phyloP scores from a whole-genome alignment of 2,888 invertebrate species.

The Agrotis puta region DNA sequence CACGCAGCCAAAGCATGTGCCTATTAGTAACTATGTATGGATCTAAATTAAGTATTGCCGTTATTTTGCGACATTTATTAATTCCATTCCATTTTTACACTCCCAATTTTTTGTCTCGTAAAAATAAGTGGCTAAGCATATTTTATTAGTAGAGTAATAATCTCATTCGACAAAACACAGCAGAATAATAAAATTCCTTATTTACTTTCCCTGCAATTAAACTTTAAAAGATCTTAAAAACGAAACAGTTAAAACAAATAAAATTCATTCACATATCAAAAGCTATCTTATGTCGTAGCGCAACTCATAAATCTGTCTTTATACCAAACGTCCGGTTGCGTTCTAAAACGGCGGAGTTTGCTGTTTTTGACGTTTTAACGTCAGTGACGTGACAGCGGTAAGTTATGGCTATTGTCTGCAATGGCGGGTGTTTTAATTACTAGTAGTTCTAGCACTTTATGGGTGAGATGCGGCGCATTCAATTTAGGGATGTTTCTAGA shows the following conservation, averaged over 20 bases:
- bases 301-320: conserved; percentile 61
- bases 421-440: conserved; percentile 63
- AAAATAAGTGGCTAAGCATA: not conserved
- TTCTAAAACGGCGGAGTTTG: conserved; percentile 49
- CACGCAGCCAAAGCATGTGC: too few relatives aligned
- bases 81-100: not conserved
- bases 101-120: not conserved
- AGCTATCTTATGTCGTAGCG: conserved; percentile 58
- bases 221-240: conserved; percentile 21
- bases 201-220: conserved; percentile 36
- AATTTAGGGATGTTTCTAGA: conserved; percentile 40
- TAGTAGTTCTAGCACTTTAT: conserved; percentile 51
- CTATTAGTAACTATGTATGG: too few relatives aligned
- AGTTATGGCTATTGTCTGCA: conserved; percentile 63
- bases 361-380: conserved; percentile 68
- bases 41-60: too few relatives aligned
- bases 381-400: conserved; percentile 58
- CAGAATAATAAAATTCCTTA: not conserved
- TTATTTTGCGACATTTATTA: not conserved
- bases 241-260: conserved; percentile 34
- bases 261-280: conserved; percentile 58
- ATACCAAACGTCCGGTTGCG: conserved; percentile 54
- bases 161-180: too few relatives aligned
- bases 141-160: too few relatives aligned
- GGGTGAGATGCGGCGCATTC: conserved; percentile 53